Evolutionary conservation across 2,888 invertebrate genomes (phyloP), one percentile per base, ranked within the genome.

Genomic region (Heteropelma amictum): DNA sequence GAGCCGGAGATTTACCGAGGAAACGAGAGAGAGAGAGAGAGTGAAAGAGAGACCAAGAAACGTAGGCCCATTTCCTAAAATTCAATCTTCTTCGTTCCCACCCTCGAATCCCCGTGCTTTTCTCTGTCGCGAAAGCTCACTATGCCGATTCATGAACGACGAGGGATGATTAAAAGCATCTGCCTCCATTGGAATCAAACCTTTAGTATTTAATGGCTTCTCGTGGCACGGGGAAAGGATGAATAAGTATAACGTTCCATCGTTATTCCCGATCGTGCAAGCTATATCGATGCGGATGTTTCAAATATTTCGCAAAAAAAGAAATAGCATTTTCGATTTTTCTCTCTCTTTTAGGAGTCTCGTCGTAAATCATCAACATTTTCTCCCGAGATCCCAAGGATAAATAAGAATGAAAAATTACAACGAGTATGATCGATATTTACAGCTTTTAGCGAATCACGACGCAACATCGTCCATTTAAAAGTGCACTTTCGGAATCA

Each of bases 31-130:
- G 58, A n/a, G 21, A 14, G 53, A 21, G 12, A 23, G 42, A 12
- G 28, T 30, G 33, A 35, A 30, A 33, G 30, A 56, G 45, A 56
- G 65, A 33, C 58, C 19, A 10, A 49, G 51, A 56, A 42, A 51
- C 58, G 26, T 80, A 67, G 80, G 81, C 79, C 79, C 80, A 77
- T 84, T 82, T 83, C 79, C 67, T 84, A 85, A 86, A 85, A 86
- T 85, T 85, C 83, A 85, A 85, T 86, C 84, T 83, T 79, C 80
- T 71, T 75, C 75, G 75, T 81, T 64, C 56, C 63, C 49, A 38
- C 60, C 56, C 53, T 51, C 30, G 10, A 17, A 14, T 33, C 49
- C 26, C 47, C 42, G 40, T 30, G 68, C 68, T 68, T 68, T 63
- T 69, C 60, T 58, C 61, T 58, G 56, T 63, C 71, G 60, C 75